Conservation (phyloP, 2,113 vertebrate species). For the Bothrops jararaca region DNA sequence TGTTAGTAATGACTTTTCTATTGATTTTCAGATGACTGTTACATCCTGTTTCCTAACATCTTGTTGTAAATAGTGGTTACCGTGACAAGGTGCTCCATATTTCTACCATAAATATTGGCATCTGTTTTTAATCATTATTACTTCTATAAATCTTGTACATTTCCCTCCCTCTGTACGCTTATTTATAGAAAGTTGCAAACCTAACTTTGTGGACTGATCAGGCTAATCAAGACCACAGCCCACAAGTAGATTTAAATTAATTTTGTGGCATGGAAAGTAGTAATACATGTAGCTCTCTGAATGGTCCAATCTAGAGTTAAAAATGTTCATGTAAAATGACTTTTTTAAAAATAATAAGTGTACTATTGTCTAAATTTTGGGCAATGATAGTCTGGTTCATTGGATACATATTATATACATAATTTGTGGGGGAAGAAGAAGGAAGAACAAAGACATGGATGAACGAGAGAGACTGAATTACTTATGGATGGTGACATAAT, state of each 20-base stretch:
- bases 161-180: neutral
- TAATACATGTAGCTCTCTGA: neutral
- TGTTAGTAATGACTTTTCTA: slow-evolving; percentile 27
- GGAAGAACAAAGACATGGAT: neutral
- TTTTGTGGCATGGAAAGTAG: neutral
- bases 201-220: neutral
- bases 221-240: neutral
- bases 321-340: neutral
- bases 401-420: neutral
- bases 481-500: neutral
- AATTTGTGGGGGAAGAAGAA: neutral
- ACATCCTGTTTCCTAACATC: slow-evolving; percentile 12
- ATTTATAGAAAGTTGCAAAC: slow-evolving; percentile 22
- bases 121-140: slow-evolving; percentile 14
- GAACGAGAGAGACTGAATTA: neutral
- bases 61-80: slow-evolving; percentile 34
- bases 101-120: neutral
- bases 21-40: slow-evolving; percentile 32
- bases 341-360: neutral
- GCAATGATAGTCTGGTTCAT: neutral
- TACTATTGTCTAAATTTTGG: neutral
- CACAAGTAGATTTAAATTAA: neutral
- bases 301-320: neutral
- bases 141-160: neutral
- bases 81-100: neutral